Evolutionary conservation across 2,113 vertebrate species (phyloP).

Genomic region (Tetrao urogallus): DNA sequence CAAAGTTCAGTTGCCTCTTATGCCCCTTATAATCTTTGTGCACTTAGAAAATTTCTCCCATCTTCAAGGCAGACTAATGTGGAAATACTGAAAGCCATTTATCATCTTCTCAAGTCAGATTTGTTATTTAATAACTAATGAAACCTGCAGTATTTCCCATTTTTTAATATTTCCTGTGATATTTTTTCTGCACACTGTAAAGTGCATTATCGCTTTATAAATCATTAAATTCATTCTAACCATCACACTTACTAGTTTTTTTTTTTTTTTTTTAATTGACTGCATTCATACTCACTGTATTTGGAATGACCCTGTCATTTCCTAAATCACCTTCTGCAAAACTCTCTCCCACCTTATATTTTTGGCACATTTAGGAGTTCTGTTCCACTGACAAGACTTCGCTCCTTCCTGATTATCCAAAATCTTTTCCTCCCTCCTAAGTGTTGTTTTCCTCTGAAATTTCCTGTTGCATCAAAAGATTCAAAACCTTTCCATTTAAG

Average conservation of each 20-base stretch:
- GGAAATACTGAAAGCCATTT: not conserved
- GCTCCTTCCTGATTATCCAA: not conserved
- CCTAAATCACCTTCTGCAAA: not conserved
- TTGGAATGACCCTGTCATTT: not conserved
- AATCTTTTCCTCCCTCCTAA: not conserved
- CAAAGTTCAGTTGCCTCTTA: not conserved
- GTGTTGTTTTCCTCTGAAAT: too few relatives aligned
- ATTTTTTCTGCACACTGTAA: too few relatives aligned
- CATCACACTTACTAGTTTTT: not conserved
- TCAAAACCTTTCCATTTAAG: too few relatives aligned
- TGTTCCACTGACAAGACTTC: not conserved
- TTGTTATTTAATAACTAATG: not conserved
- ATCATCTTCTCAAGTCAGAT: not conserved
- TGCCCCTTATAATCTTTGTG: not conserved
- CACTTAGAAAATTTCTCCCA: not conserved
- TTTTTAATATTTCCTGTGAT: not conserved
- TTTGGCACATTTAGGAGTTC: not conserved
- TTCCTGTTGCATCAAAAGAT: too few relatives aligned
- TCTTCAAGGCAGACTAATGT: not conserved
- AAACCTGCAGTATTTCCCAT: not conserved
- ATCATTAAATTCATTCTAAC: not conserved
- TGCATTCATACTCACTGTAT: not conserved
- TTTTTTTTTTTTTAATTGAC: not conserved
- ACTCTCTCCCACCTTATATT: not conserved
- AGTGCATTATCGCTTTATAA: not conserved